Evolutionary conservation across 1,140 invertebrate genomes (phyloP).

Genomic region (Solenopsis fugax): DNA sequence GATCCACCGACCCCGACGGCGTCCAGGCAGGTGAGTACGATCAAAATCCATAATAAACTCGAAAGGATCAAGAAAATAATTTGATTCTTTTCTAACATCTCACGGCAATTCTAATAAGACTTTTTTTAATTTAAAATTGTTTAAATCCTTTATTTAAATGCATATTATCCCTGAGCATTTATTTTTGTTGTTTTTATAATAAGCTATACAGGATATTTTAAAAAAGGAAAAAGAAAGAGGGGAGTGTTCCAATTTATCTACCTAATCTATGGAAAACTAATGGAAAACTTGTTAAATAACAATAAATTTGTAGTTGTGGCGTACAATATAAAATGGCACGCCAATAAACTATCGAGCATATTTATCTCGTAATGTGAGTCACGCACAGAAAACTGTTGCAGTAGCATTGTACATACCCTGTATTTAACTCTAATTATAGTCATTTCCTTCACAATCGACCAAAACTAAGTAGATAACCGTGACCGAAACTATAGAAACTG

Average conservation of each 20-base stretch:
- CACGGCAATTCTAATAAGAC: not conserved
- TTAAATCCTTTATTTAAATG: not conserved
- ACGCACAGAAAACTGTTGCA: slow-evolving; percentile 4
- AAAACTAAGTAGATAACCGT: not conserved
- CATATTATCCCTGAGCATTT: not conserved
- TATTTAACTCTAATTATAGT: slow-evolving; percentile 38
- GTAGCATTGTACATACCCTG: not conserved
- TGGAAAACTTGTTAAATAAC: not conserved
- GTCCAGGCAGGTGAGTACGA: slow-evolving; percentile 80
- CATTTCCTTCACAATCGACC: slow-evolving; percentile 10
- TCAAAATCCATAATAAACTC: not conserved
- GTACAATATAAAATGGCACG: slow-evolving; percentile 13
- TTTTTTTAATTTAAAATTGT: slow-evolving; percentile 1
- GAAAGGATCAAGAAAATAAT: not conserved
- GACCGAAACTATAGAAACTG: not conserved
- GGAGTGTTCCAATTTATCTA: not conserved
- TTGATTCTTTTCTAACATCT: not conserved
- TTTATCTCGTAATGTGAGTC: slow-evolving; percentile 30
- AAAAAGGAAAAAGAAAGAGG: not conserved
- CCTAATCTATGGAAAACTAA: too few species aligned
- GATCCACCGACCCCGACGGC: slow-evolving; percentile 79
- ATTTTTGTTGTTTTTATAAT: not conserved
- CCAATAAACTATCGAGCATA: slow-evolving; percentile 26
- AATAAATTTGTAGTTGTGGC: not conserved
- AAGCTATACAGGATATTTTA: not conserved